phyloP scores from a whole-genome alignment of 2,797 vertebrate genomes.

The Silurus lanzhouensis region DNA sequence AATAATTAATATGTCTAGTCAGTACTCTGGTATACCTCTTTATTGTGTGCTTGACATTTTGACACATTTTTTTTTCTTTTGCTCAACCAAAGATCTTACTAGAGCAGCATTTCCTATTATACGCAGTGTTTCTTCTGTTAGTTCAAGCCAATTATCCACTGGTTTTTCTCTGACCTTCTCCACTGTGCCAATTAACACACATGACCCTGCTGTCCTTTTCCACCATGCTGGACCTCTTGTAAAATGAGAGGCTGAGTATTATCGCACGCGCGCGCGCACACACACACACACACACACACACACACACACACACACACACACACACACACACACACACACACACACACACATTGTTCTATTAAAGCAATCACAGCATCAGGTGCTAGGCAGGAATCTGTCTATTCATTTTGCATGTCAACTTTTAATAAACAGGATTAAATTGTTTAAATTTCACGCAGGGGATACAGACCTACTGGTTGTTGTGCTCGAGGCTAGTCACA shows the following conservation, averaged over 20 bases:
- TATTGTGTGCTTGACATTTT: slow-evolving; percentile 16
- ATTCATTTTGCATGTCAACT: slow-evolving; percentile 24
- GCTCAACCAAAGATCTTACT: slow-evolving; percentile 11
- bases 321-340: slow-evolving; percentile 8
- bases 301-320: neutral
- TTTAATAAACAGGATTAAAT: neutral
- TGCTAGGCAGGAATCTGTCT: slow-evolving; percentile 15
- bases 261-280: neutral
- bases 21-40: neutral
- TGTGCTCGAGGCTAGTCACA: neutral
- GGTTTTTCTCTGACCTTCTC: slow-evolving; percentile 44
- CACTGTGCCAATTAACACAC: slow-evolving; percentile 55
- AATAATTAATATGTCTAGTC: neutral
- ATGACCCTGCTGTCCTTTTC: slow-evolving; percentile 40
- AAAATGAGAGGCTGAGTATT: slow-evolving; percentile 43
- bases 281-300: too few relatives aligned
- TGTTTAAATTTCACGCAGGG: neutral
- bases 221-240: slow-evolving; percentile 53
- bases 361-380: slow-evolving; percentile 42
- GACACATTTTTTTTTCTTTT: neutral
- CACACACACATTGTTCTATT: slow-evolving; percentile 2
- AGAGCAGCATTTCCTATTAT: slow-evolving; percentile 21
- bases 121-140: slow-evolving; percentile 42
- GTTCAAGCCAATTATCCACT: slow-evolving; percentile 55
- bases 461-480: neutral